These are phyloP conservation scores for Cantharis flavilabris DNA, from an alignment of 2,888 invertebrate genomes.

Conservation along the genomic window DNA sequence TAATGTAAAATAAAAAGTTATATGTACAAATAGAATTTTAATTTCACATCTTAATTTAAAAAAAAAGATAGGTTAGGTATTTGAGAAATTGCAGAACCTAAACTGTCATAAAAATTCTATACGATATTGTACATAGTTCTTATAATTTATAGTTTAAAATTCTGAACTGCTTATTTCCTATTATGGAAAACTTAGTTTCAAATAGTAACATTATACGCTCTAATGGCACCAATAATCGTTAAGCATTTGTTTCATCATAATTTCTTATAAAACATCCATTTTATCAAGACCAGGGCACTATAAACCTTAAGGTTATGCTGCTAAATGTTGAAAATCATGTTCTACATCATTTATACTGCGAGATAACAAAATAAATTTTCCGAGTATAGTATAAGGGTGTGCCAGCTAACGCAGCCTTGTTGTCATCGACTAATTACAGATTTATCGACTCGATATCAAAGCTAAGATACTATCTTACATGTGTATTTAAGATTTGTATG, in stretches of 20 bases:
- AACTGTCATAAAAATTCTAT: not conserved
- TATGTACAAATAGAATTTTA: not conserved
- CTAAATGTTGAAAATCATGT: slow-evolving; percentile 29
- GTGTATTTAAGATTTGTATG: slow-evolving; percentile 24
- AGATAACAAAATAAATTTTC: slow-evolving; percentile 30
- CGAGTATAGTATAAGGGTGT: slow-evolving; percentile 31
- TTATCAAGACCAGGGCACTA: slow-evolving; percentile 15
- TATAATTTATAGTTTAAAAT: not conserved
- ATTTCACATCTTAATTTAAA: not conserved
- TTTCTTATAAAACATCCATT: slow-evolving; percentile 26
- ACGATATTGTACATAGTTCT: not conserved
- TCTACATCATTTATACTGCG: slow-evolving; percentile 29
- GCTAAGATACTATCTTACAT: slow-evolving; percentile 27
- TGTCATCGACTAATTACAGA: slow-evolving; percentile 40
- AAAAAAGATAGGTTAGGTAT: not conserved
- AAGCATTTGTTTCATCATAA: slow-evolving; percentile 23
- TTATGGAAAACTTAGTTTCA: not conserved
- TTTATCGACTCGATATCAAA: slow-evolving; percentile 34
- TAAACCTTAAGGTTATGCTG: slow-evolving; percentile 26
- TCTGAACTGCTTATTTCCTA: not conserved
- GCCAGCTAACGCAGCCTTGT: slow-evolving; percentile 33
- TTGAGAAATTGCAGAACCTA: not conserved
- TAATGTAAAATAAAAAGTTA: not conserved
- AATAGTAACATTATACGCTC: slow-evolving; percentile 5
- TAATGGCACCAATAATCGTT: slow-evolving; percentile 21